phyloP scores from a whole-genome alignment of 2,888 invertebrate species.

The Apodemia mormo region DNA sequence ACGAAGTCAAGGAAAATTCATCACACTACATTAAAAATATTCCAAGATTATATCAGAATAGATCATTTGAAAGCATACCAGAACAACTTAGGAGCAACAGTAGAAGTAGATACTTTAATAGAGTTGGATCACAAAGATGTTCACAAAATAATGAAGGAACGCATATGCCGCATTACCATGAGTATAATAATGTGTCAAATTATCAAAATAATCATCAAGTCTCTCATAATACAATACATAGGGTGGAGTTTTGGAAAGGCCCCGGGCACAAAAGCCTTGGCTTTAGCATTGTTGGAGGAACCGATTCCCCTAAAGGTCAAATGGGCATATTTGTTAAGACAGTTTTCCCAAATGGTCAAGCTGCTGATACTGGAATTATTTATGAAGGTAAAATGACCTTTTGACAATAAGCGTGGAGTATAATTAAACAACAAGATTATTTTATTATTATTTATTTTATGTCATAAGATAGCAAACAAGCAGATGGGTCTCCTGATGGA shows the following conservation, averaged over 20 bases:
- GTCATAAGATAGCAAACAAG: no score
- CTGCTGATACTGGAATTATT: constrained; percentile 90
- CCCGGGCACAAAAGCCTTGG: constrained; percentile 92
- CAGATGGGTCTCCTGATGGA: no score
- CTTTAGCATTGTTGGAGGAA: constrained; percentile 94
- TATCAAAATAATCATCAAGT: constrained; percentile 61
- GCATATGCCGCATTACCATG: constrained; percentile 37
- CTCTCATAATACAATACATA: constrained; percentile 62
- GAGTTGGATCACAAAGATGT: constrained; percentile 72
- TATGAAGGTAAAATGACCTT: constrained; percentile 85
- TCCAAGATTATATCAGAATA: constrained; percentile 70
- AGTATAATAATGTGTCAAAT: constrained; percentile 46
- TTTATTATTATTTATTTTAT: no score
- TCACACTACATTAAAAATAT: constrained; percentile 72
- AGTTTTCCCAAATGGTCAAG: constrained; percentile 92
- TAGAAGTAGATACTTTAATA: constrained; percentile 69
- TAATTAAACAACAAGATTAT: no score
- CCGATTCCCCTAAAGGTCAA: constrained; percentile 92
- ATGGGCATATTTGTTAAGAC: constrained; percentile 95
- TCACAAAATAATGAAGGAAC: constrained; percentile 55
- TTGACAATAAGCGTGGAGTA: not conserved
- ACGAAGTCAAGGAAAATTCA: constrained; percentile 70
- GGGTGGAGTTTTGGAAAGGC: constrained; percentile 89
- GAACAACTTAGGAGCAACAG: constrained; percentile 69
- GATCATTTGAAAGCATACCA: constrained; percentile 76